Conservation (phyloP, 2,888 invertebrate genomes). For the Gryllus longicercus region DNA sequence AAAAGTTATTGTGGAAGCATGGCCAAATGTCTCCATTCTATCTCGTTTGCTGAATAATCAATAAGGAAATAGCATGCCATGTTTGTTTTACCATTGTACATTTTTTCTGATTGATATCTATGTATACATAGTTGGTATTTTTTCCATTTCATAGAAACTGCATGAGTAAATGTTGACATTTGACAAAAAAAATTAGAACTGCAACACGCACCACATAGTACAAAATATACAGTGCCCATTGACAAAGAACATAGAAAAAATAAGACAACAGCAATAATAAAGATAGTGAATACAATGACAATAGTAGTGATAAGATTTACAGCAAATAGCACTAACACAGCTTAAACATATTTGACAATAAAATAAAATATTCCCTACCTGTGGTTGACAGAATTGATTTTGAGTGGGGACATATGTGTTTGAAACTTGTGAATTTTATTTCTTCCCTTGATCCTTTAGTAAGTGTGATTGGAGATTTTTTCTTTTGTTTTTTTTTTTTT, state of each 20-base stretch:
- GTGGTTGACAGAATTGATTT: neutral
- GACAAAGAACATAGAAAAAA: neutral
- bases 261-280: neutral
- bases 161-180: constrained; percentile 2
- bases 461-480: neutral
- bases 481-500: neutral
- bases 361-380: constrained; percentile 1
- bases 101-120: too few species aligned
- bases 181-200: neutral
- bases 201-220: neutral
- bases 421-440: neutral
- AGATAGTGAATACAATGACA: neutral
- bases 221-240: neutral
- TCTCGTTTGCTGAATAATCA: neutral
- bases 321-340: neutral
- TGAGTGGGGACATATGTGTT: neutral
- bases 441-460: neutral
- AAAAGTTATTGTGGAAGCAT: neutral
- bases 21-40: neutral
- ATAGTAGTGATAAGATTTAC: neutral
- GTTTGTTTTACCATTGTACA: too few species aligned
- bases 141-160: too few species aligned
- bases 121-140: too few species aligned
- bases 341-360: neutral
- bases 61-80: neutral